These are phyloP conservation scores for Brotula barbata DNA, from an alignment of 2,797 vertebrate species.

Conservation along the genomic window DNA sequence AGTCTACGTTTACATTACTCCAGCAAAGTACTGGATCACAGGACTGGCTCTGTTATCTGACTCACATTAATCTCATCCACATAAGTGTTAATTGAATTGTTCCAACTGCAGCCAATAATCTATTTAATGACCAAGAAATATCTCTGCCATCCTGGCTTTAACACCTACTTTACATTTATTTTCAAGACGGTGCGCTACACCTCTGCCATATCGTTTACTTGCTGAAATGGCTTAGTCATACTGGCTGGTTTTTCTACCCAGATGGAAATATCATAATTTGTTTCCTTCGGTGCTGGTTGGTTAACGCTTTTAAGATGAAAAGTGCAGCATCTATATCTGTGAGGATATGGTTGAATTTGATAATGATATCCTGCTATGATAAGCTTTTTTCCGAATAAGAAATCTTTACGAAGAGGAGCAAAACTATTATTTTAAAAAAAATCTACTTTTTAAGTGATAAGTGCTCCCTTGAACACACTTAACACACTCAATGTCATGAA, in stretches of 20 bases:
- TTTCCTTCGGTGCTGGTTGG: constrained; percentile 38
- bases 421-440: too few species aligned
- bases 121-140: constrained; percentile 47
- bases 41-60: constrained; percentile 10
- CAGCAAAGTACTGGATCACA: constrained; percentile 15
- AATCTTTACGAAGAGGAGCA: constrained; percentile 17
- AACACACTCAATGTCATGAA: constrained; percentile 66
- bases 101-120: constrained; percentile 51
- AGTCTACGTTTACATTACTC: constrained; percentile 36
- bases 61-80: constrained; percentile 44
- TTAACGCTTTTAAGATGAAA: constrained; percentile 37
- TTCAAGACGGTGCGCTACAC: constrained; percentile 43
- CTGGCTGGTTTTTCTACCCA: constrained; percentile 33
- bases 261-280: constrained; percentile 46
- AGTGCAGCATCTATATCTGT: constrained; percentile 29
- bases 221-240: constrained; percentile 44
- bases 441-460: constrained; percentile 51
- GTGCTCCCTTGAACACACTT: constrained; percentile 48
- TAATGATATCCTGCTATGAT: constrained; percentile 36
- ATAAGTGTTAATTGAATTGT: constrained; percentile 68
- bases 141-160: constrained; percentile 41
- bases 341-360: constrained; percentile 31
- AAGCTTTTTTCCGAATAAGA: constrained; percentile 24
- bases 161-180: constrained; percentile 62
- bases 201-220: constrained; percentile 45